These are phyloP conservation scores for Dendrolimus kikuchii DNA, from an alignment of 1,140 invertebrate species.

Conservation along the genomic window DNA sequence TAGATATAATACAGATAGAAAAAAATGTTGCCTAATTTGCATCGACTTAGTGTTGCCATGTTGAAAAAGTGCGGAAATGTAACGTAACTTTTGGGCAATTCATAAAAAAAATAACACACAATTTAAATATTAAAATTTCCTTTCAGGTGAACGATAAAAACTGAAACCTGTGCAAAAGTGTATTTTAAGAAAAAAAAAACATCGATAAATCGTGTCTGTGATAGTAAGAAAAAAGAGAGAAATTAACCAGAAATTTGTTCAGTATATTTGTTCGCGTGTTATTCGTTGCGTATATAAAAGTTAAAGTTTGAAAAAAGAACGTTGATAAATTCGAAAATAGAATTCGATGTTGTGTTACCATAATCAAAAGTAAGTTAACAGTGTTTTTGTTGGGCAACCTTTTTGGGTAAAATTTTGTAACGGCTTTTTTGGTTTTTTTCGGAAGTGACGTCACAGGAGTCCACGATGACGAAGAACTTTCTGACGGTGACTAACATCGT, in stretches of 20 bases:
- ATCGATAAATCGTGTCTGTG: slow-evolving; percentile 50
- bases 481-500: slow-evolving; percentile 75
- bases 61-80: too few species aligned
- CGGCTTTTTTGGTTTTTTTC: slow-evolving; percentile 34
- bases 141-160: slow-evolving; percentile 11
- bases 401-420: slow-evolving; percentile 18
- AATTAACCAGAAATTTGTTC: background rate
- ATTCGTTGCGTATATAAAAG: slow-evolving; percentile 41
- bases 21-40: too few species aligned
- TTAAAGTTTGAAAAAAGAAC: slow-evolving; percentile 6
- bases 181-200: slow-evolving; percentile 16
- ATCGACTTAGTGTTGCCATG: too few species aligned
- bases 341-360: slow-evolving; percentile 37
- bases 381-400: slow-evolving; percentile 2
- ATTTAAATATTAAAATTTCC: background rate
- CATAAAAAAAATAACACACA: too few species aligned
- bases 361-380: slow-evolving; percentile 7
- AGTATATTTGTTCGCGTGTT: slow-evolving; percentile 42
- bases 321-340: slow-evolving; percentile 17
- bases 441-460: slow-evolving; percentile 57
- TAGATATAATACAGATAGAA: too few species aligned
- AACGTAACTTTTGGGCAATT: too few species aligned
- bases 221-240: slow-evolving; percentile 38
- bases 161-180: background rate
- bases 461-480: slow-evolving; percentile 66